phyloP scores from a whole-genome alignment of 2,113 vertebrate genomes.

The Callionymus lyra region DNA sequence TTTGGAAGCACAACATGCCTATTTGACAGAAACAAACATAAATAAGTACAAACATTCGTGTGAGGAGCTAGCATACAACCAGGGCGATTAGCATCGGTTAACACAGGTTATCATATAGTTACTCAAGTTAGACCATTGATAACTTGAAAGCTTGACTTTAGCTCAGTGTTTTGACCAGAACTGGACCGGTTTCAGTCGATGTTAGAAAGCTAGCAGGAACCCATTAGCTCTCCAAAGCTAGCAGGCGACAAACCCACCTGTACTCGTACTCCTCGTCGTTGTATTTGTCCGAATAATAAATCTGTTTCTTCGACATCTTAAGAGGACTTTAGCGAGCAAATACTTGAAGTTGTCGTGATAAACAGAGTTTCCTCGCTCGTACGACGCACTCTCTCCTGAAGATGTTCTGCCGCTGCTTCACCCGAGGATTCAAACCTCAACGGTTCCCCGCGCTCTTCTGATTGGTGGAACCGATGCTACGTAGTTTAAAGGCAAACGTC shows the following conservation, averaged over 20 bases:
- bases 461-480: slow-evolving; percentile 34
- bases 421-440: slow-evolving; percentile 51
- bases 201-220: too few species aligned
- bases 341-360: background rate
- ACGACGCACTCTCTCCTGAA: background rate
- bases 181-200: too few species aligned
- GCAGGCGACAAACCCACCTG: slow-evolving; percentile 41
- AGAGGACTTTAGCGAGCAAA: background rate
- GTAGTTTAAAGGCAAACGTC: too few species aligned
- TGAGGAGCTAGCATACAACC: too few species aligned
- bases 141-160: background rate
- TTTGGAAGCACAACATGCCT: slow-evolving; percentile 94
- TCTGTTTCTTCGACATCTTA: slow-evolving; percentile 67
- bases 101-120: background rate
- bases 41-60: too few species aligned
- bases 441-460: slow-evolving; percentile 32
- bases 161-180: too few species aligned
- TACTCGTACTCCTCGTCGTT: slow-evolving; percentile 69
- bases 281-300: slow-evolving; percentile 72
- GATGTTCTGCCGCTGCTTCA: slow-evolving; percentile 36
- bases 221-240: background rate
- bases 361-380: background rate
- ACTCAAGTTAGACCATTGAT: too few species aligned
- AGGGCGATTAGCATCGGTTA: background rate
- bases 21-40: background rate